Evolutionary conservation across 1,140 invertebrate species (phyloP), one percentile per base, ranked within the genome.

Genomic region (Papilio polyxenes): DNA sequence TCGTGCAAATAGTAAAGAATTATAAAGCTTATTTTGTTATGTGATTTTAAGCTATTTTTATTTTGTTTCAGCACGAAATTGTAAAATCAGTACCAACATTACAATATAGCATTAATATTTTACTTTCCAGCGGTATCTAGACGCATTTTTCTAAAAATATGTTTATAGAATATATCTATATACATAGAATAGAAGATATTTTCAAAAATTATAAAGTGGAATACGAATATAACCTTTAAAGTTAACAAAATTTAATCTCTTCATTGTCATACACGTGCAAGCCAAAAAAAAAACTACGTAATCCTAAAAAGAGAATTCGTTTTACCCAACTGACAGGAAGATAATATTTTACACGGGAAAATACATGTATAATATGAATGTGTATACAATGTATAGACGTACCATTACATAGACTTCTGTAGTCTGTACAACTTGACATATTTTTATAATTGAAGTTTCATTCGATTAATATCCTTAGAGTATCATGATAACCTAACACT

Each of bases 1-100:
- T 80, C 78, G 44, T 65, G 44, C 40, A 80, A 80, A 80, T 80
- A 77, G 11, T 77, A 20, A 40, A 44, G 17, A 75, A 48, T 75
- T 75, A 49, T 75, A 49, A 75, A 37, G 31, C 11, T 6, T 72
- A 72, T 15, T 37, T 72, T 37, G 65, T 72, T 40, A 72, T 72
- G 65, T 37, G 31, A 72, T 72, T 72, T 72, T 72, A 37, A 72
- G 65, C 10, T 72, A 20, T 10, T 37, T 72, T 72, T 72, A 72
- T 72, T 37, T 37, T 37, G 23, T 37, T 37, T 72, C 37, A 31
- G 31, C 65, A 72, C 65, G 65, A 72, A 40, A 72, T 72, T 72
- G 13, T 8, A 40, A 72, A 31, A 10, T 37, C 9, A 23, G 5
- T 15, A 15, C 11, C 11, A 7, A 15, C 13, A 6, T 2, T 15